A percentile compares a stretch with the other conserved stretches of the same genome.
Conservation (phyloP, 2,797 vertebrate genomes). For the Sebastes jordani region DNA sequence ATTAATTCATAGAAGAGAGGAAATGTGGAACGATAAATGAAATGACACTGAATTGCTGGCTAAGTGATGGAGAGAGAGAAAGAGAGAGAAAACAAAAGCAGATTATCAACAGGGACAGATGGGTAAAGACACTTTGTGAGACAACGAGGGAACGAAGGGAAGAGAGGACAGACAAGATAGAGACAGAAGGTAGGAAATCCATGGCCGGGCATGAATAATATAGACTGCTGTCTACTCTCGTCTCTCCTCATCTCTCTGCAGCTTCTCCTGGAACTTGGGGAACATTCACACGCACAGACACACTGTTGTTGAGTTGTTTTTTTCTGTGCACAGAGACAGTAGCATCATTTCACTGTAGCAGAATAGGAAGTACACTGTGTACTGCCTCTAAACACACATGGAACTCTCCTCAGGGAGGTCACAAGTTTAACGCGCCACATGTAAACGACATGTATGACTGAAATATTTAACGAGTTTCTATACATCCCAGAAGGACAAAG, state of each 20-base stretch:
- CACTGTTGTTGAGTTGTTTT: background rate
- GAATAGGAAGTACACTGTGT: background rate
- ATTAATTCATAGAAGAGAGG: conserved; percentile 47
- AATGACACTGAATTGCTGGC: conserved; percentile 1
- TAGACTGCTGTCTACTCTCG: conserved; percentile 32
- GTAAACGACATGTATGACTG: background rate
- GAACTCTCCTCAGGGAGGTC: background rate
- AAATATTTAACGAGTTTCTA: conserved; percentile 15
- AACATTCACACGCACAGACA: background rate
- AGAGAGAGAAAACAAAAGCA: conserved; percentile 7
- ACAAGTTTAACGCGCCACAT: background rate
- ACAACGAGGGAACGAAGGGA: background rate
- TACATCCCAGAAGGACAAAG: background rate
- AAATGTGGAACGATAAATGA: conserved; percentile 38
- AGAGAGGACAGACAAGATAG: conserved; percentile 16
- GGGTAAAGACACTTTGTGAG: conserved; percentile 1
- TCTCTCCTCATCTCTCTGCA: conserved; percentile 30
- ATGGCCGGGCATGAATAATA: conserved; percentile 59
- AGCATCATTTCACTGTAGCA: background rate
- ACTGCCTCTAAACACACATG: background rate
- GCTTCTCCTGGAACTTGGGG: conserved; percentile 16
- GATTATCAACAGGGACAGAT: conserved; percentile 8
- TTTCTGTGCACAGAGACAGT: background rate
- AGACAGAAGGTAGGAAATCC: conserved; percentile 27
- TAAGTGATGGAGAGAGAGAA: background rate